Conservation (phyloP, 2,888 invertebrate genomes). For the Tachina lurida region DNA sequence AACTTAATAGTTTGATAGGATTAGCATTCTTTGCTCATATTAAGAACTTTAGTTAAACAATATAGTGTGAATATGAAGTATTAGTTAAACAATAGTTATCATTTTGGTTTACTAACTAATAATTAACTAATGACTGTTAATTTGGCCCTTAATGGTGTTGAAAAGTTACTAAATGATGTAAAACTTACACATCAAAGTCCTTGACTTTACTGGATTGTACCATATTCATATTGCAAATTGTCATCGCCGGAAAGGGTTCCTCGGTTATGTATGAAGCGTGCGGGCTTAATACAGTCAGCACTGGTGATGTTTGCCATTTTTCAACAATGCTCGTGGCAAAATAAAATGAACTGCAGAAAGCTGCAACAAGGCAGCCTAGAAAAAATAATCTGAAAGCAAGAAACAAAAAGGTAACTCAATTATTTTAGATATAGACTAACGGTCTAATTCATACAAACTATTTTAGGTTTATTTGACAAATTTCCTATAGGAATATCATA, state of each 20-base stretch:
- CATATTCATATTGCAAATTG: constrained; percentile 93
- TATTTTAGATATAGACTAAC: background rate
- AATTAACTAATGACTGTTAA: too few species aligned
- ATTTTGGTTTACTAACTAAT: too few species aligned
- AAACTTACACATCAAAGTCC: constrained; percentile 73
- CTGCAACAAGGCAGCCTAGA: constrained; percentile 86
- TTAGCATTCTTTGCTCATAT: too few species aligned
- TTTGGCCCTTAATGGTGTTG: too few species aligned
- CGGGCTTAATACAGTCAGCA: constrained; percentile 90
- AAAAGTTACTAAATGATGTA: too few species aligned
- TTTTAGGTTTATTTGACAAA: too few species aligned
- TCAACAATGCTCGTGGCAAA: constrained; percentile 88
- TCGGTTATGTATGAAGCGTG: constrained; percentile 86
- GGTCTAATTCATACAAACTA: too few species aligned
- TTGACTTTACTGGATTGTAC: constrained; percentile 85
- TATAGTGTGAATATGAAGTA: too few species aligned
- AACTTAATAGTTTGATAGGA: too few species aligned
- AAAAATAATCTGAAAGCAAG: constrained; percentile 86
- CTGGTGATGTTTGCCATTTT: constrained; percentile 89
- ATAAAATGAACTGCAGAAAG: constrained; percentile 86
- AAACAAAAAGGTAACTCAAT: background rate
- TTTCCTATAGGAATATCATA: too few species aligned
- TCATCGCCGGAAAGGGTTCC: constrained; percentile 92
- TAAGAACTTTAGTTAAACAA: too few species aligned
- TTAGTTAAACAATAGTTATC: too few species aligned